Evolutionary conservation across 1,140 invertebrate genomes (phyloP), one percentile per base, ranked within the genome.

Genomic region (Apis laboriosa): DNA sequence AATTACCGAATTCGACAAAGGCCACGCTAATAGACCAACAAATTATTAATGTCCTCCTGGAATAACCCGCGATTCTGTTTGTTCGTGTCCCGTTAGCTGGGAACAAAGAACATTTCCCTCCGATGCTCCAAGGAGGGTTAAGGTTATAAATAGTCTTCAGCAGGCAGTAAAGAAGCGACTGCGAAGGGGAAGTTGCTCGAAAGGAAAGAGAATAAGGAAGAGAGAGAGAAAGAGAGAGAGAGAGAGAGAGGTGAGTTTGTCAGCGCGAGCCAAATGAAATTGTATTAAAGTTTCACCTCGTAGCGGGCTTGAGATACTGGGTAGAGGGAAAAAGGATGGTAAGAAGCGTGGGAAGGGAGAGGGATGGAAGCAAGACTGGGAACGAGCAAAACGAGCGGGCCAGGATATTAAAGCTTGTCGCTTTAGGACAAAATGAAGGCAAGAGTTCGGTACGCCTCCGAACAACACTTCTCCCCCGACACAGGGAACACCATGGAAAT

Each of bases 271-370:
- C 88, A 90, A 90, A 90, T 90, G 88, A 90, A 90, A 90, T 90
- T 90, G 88, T 90, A 90, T 90, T 90, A 90, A 90, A 90, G 88
- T 90, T 90, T 90, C 86, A 89, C 88, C 88, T 89, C 85, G 81
- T 64, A 67, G 76, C 28, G 43, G 34, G 81, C 66, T 53, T 49
- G 19, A 72, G 63, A 83, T 56, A 34, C 13, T 21, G 51, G 11
- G 56, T 49, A 58, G 70, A 17, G 51, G n/a, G n/a, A 17, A 71
- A 63, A 28, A 24, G 24, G 55, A 58, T 13, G 49, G 13, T n/a
- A 19, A 9, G 55, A 2, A 21, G 34, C 7, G 56, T 8, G 19
- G 0, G 9, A 13, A 24, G 24, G 70, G 64, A 56, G 34, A 58
- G 66, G 84, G 80, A 77, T 78, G 77, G 56, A 77, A 75, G 80